Percentiles rank a stretch among this genome's conserved stretches.
Conservation (phyloP, 2,113 vertebrate genomes). For the Manacus vitellinus region DNA sequence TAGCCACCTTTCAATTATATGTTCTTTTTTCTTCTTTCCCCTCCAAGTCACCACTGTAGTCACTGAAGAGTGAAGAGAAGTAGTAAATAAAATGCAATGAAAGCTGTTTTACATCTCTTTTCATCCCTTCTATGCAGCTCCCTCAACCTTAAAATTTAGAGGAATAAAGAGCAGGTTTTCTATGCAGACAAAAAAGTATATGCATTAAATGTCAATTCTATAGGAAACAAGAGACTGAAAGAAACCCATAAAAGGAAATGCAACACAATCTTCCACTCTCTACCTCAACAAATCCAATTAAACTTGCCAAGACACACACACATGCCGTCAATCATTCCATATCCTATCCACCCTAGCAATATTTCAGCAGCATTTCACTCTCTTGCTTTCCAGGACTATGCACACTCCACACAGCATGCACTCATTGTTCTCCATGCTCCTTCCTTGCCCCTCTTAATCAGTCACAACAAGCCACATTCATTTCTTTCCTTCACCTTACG, state of each 20-base stretch:
- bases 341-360: conserved; percentile 28
- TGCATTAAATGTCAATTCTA: conserved; percentile 1
- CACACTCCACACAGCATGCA: conserved; percentile 27
- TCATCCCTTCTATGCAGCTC: not conserved
- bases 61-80: not conserved
- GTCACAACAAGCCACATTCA: conserved; percentile 3
- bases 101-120: not conserved
- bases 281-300: conserved; percentile 59
- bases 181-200: conserved; percentile 5
- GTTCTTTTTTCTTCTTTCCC: not conserved
- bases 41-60: not conserved
- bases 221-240: not conserved
- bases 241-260: conserved; percentile 35
- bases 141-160: not conserved
- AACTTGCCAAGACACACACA: conserved; percentile 49
- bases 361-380: conserved; percentile 57
- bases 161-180: conserved; percentile 3
- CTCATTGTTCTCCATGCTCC: conserved; percentile 15
- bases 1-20: not conserved
- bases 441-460: conserved; percentile 34
- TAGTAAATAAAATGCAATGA: conserved; percentile 9
- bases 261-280: conserved; percentile 21
- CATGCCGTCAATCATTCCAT: conserved; percentile 13
- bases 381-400: not conserved
- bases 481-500: not conserved